A percentile compares a stretch with the other conserved stretches of the same genome.
phyloP scores from a whole-genome alignment of 2,797 vertebrate genomes.

The Sebastes matsubarae region DNA sequence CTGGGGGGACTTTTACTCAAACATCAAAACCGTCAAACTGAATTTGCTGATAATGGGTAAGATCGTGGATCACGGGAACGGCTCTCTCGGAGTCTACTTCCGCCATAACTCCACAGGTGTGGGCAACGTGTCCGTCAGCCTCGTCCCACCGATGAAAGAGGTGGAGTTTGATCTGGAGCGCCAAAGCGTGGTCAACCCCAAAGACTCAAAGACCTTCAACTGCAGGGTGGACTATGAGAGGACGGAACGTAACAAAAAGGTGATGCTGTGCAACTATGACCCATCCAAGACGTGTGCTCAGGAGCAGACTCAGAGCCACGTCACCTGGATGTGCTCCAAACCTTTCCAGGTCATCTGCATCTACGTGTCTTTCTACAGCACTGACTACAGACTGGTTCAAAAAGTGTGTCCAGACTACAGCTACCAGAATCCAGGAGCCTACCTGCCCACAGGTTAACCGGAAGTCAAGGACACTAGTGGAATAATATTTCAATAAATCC shows the following conservation, averaged over 20 bases:
- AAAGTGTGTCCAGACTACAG: slow-evolving; percentile 97
- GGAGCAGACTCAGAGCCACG: slow-evolving; percentile 95
- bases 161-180: slow-evolving; percentile 89
- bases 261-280: slow-evolving; percentile 91
- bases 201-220: slow-evolving; percentile 98
- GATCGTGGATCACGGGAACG: slow-evolving; percentile 96
- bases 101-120: slow-evolving; percentile 95
- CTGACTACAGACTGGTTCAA: slow-evolving; percentile 97
- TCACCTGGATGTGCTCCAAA: slow-evolving; percentile 97
- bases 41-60: slow-evolving; percentile 96
- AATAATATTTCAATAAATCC: background rate
- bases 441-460: slow-evolving; percentile 88
- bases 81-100: slow-evolving; percentile 96
- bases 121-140: slow-evolving; percentile 94
- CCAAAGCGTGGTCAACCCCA: slow-evolving; percentile 88
- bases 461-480: background rate
- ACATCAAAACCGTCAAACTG: slow-evolving; percentile 95
- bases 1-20: slow-evolving; percentile 97
- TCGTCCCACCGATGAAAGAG: slow-evolving; percentile 92
- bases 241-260: slow-evolving; percentile 88
- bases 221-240: slow-evolving; percentile 96
- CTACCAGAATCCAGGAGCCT: slow-evolving; percentile 89
- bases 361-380: slow-evolving; percentile 97
- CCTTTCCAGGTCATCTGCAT: slow-evolving; percentile 98
- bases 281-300: slow-evolving; percentile 94